These are phyloP conservation scores for Halcyon chelicuti DNA, from an alignment of 2,797 vertebrate species.

Conservation along the genomic window DNA sequence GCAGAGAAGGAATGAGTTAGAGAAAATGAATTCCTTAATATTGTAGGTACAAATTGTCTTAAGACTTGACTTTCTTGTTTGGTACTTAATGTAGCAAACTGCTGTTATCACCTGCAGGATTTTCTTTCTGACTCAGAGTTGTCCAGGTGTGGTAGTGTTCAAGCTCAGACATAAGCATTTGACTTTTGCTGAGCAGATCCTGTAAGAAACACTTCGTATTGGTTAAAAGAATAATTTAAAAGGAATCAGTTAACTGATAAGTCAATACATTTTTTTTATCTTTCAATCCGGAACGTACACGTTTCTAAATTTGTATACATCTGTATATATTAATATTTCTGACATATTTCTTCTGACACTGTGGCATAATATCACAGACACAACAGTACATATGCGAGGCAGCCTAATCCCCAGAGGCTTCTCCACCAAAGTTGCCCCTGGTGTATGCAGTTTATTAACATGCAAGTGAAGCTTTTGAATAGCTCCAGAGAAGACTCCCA, in stretches of 20 bases:
- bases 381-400: neutral
- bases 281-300: fast-evolving
- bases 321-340: neutral
- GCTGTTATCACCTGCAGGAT: neutral
- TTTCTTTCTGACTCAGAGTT: slow-evolving; percentile 43
- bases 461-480: neutral
- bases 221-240: neutral
- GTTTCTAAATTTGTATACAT: neutral
- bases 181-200: neutral
- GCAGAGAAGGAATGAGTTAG: neutral
- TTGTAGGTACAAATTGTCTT: neutral
- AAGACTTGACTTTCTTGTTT: neutral
- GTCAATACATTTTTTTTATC: neutral
- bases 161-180: neutral
- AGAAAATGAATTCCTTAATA: neutral
- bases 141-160: slow-evolving; percentile 1
- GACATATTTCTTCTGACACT: neutral
- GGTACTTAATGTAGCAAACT: neutral
- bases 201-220: neutral
- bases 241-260: neutral
- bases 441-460: neutral
- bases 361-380: neutral
- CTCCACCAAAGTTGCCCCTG: neutral
- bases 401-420: neutral
- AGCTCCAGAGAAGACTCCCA: neutral